Conservation (phyloP, 2,888 invertebrate genomes). For the Prenolepis imparis region DNA sequence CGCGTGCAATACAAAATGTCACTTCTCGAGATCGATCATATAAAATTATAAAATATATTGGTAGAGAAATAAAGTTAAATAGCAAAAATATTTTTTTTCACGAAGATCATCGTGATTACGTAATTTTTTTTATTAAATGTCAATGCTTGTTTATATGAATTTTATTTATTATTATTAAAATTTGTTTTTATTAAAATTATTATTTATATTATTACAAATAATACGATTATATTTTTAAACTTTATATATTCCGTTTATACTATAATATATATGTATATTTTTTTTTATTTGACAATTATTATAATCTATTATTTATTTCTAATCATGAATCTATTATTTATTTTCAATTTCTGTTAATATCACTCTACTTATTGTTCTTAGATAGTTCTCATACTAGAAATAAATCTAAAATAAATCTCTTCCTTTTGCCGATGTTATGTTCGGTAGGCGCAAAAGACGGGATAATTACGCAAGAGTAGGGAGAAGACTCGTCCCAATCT, state of each 20-base stretch:
- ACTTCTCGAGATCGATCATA: not conserved
- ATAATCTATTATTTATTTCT: not conserved
- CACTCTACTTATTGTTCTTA: not conserved
- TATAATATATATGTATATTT: not conserved
- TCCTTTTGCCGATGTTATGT: conserved; percentile 21
- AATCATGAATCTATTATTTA: too few species aligned
- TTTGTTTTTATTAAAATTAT: not conserved
- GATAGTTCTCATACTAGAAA: not conserved
- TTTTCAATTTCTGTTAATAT: not conserved
- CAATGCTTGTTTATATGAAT: not conserved
- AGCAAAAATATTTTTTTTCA: not conserved
- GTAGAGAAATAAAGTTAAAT: not conserved
- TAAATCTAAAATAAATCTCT: not conserved
- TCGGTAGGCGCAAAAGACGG: conserved; percentile 36
- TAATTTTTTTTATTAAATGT: conserved; percentile 7
- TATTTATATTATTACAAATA: conserved; percentile 16
- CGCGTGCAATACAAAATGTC: not conserved
- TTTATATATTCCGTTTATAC: not conserved
- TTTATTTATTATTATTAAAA: conserved; percentile 4
- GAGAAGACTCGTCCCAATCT: conserved; percentile 68
- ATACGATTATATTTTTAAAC: not conserved
- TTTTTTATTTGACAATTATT: not conserved
- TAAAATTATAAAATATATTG: not conserved
- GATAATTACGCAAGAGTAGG: conserved; percentile 72
- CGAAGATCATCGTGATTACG: not conserved